These are phyloP conservation scores for Epirrhoe tristata DNA, from an alignment of 2,888 invertebrate genomes.

Conservation along the genomic window DNA sequence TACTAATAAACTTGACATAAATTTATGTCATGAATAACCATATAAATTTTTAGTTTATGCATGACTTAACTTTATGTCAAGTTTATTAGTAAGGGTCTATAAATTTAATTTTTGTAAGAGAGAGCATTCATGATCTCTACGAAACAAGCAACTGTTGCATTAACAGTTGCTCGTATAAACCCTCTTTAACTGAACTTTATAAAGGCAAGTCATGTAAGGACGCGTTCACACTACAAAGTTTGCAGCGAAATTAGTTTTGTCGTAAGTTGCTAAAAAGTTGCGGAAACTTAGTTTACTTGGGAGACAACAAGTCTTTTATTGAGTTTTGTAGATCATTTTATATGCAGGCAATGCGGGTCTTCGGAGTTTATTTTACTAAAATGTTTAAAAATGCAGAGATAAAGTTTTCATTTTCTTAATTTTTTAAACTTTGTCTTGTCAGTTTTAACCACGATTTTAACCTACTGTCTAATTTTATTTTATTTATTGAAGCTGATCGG, in stretches of 20 bases:
- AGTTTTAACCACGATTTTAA: too few relatives aligned
- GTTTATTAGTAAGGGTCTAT: too few relatives aligned
- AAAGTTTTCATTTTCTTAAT: too few relatives aligned
- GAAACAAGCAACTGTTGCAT: neutral
- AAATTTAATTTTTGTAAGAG: neutral
- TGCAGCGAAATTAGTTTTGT: constrained; percentile 30
- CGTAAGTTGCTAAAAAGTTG: constrained; percentile 34
- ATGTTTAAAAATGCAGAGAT: neutral
- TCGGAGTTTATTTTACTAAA: neutral
- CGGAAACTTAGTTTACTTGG: constrained; percentile 28
- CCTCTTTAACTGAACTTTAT: constrained; percentile 22
- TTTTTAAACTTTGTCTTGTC: too few relatives aligned
- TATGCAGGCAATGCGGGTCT: constrained; percentile 4
- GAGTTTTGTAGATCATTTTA: constrained; percentile 21
- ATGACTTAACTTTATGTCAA: too few relatives aligned
- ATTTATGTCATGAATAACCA: too few relatives aligned
- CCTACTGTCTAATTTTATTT: too few relatives aligned
- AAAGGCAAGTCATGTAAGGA: constrained; percentile 42
- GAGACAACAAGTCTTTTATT: constrained; percentile 30
- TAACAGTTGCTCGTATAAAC: constrained; percentile 16
- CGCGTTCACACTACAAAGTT: constrained; percentile 39
- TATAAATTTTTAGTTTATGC: too few relatives aligned
- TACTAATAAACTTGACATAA: too few relatives aligned
- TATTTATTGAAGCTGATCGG: too few relatives aligned
- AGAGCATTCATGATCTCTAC: neutral